A percentile compares a stretch with the other conserved stretches of the same genome.
These are phyloP conservation scores for Microctonus hyperodae DNA, from an alignment of 2,888 invertebrate species.

Conservation along the genomic window DNA sequence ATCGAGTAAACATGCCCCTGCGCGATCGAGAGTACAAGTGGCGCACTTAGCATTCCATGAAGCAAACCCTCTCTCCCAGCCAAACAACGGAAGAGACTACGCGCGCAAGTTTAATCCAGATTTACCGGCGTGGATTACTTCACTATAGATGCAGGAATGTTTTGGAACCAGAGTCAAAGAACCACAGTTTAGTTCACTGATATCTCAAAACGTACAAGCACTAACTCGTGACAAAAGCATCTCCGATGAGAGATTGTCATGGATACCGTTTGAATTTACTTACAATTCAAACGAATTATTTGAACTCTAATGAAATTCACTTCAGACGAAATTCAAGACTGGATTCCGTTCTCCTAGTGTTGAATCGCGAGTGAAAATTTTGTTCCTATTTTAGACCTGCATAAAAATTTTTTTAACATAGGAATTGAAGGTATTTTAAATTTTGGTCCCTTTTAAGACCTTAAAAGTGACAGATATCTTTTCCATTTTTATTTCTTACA, in stretches of 20 bases:
- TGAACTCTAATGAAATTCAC: not conserved
- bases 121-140: slow-evolving; percentile 51
- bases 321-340: too few relatives aligned
- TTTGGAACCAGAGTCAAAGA: slow-evolving; percentile 17
- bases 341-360: too few relatives aligned
- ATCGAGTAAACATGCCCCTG: not conserved
- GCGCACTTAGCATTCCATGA: slow-evolving; percentile 25
- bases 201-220: slow-evolving; percentile 3
- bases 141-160: slow-evolving; percentile 34
- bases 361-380: too few relatives aligned
- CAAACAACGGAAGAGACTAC: slow-evolving; percentile 36
- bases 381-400: too few relatives aligned
- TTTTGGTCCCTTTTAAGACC: too few relatives aligned
- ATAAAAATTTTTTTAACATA: too few relatives aligned
- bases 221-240: not conserved
- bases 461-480: too few relatives aligned
- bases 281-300: slow-evolving; percentile 10
- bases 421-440: too few relatives aligned
- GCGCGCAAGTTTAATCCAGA: slow-evolving; percentile 51
- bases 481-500: too few relatives aligned
- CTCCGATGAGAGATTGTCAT: slow-evolving; percentile 26
- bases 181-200: slow-evolving; percentile 29
- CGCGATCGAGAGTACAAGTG: slow-evolving; percentile 25
- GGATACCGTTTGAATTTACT: slow-evolving; percentile 43
- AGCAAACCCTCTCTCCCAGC: slow-evolving; percentile 17